Evolutionary conservation across 2,888 invertebrate species (phyloP).

Genomic region (Lysandra bellargus): DNA sequence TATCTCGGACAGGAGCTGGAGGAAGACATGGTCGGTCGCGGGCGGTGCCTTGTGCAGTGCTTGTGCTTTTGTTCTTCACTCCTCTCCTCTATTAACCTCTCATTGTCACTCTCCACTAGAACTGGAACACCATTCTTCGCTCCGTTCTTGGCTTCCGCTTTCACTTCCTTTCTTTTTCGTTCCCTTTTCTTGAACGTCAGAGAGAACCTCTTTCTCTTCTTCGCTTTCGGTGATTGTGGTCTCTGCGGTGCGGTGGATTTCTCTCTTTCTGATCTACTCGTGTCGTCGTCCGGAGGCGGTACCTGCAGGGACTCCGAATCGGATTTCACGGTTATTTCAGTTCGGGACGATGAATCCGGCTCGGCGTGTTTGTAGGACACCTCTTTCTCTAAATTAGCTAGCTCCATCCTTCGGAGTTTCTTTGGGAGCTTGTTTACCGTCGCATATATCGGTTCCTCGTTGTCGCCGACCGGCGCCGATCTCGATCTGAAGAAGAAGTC

Average conservation of each 20-base stretch:
- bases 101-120: slow-evolving; percentile 68
- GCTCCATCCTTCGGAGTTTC: slow-evolving; percentile 70
- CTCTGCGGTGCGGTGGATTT: slow-evolving; percentile 65
- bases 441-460: slow-evolving; percentile 76
- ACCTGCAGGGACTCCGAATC: slow-evolving; percentile 65
- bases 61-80: slow-evolving; percentile 61
- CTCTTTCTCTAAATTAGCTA: slow-evolving; percentile 74
- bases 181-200: slow-evolving; percentile 73
- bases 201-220: slow-evolving; percentile 73
- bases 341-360: slow-evolving; percentile 67
- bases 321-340: slow-evolving; percentile 68
- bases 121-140: slow-evolving; percentile 61
- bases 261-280: slow-evolving; percentile 71
- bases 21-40: slow-evolving; percentile 68
- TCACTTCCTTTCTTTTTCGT: slow-evolving; percentile 70
- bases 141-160: slow-evolving; percentile 65
- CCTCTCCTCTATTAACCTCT: slow-evolving; percentile 65
- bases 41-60: slow-evolving; percentile 63
- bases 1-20: slow-evolving; percentile 75
- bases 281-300: slow-evolving; percentile 70
- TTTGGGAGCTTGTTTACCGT: slow-evolving; percentile 77
- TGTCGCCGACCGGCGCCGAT: slow-evolving; percentile 75
- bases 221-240: slow-evolving; percentile 71
- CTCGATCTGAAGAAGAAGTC: slow-evolving; percentile 75
- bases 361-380: slow-evolving; percentile 70